Conservation (phyloP, 2,113 vertebrate species). For the Blennius ocellaris region DNA sequence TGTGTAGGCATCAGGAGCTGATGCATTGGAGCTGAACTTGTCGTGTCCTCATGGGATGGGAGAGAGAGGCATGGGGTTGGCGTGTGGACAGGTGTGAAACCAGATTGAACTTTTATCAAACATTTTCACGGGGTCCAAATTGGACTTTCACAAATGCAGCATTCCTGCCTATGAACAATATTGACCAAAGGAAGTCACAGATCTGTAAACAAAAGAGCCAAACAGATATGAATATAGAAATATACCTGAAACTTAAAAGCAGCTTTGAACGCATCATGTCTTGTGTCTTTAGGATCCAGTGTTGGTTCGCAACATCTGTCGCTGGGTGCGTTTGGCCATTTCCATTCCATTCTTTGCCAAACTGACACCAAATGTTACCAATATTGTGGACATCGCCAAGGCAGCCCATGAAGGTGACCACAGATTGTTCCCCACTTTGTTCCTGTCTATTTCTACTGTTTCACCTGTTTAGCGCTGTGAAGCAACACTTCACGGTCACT, state of each 20-base stretch:
- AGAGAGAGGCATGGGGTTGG: constrained; percentile 96
- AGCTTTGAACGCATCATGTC: background rate
- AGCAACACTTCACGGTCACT: background rate
- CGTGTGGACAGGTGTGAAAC: constrained; percentile 91
- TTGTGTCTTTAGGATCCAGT: constrained; percentile 87
- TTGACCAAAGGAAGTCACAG: no score
- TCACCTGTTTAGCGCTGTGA: background rate
- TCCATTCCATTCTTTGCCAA: constrained; percentile 96
- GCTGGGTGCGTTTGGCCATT: constrained; percentile 93
- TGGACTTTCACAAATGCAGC: no score
- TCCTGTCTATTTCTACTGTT: background rate
- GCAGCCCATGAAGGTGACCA: constrained; percentile 90
- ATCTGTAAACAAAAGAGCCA: no score
- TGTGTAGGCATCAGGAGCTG: constrained; percentile 89
- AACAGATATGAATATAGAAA: no score
- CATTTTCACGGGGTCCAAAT: no score
- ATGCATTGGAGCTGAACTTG: constrained; percentile 96
- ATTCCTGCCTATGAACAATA: no score
- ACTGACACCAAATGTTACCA: constrained; percentile 95
- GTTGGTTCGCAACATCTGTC: constrained; percentile 94
- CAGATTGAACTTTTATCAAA: no score
- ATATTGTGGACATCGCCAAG: constrained; percentile 91
- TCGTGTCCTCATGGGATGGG: constrained; percentile 98
- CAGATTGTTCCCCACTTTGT: constrained; percentile 21
- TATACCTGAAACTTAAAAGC: background rate